These are phyloP conservation scores for Zaprionus camerounensis DNA, from an alignment of 1,140 invertebrate genomes.

Conservation along the genomic window DNA sequence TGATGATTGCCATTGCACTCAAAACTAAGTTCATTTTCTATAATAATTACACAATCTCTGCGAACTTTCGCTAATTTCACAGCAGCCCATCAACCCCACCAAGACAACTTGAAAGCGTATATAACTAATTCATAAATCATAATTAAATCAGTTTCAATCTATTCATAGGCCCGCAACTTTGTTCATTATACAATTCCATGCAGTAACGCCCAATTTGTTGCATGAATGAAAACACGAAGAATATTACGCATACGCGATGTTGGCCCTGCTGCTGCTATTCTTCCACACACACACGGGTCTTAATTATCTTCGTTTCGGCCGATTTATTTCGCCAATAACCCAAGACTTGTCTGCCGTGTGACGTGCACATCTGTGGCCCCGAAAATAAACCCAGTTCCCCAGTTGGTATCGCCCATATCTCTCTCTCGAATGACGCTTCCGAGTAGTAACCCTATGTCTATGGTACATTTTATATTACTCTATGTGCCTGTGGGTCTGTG, in stretches of 20 bases:
- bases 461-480: background rate
- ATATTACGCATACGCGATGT: constrained; percentile 20
- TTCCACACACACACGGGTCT: constrained; percentile 1
- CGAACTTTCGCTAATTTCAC: background rate
- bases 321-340: constrained; percentile 20
- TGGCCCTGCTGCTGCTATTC: constrained; percentile 4
- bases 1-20: background rate
- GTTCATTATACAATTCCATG: background rate
- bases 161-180: background rate
- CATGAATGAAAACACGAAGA: background rate
- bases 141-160: constrained; percentile 1
- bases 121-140: constrained; percentile 8
- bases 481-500: background rate
- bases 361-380: constrained; percentile 23
- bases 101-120: background rate
- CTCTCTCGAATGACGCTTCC: constrained; percentile 2
- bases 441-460: background rate
- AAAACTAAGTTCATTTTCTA: background rate
- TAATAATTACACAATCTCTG: background rate
- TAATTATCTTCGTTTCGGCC: constrained; percentile 18
- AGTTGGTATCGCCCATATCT: constrained; percentile 32
- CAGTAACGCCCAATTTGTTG: background rate
- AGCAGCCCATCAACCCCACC: background rate
- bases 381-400: constrained; percentile 13
- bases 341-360: constrained; percentile 13